These are phyloP conservation scores for Heliconius congener DNA, from an alignment of 1,140 invertebrate species.

Conservation along the genomic window DNA sequence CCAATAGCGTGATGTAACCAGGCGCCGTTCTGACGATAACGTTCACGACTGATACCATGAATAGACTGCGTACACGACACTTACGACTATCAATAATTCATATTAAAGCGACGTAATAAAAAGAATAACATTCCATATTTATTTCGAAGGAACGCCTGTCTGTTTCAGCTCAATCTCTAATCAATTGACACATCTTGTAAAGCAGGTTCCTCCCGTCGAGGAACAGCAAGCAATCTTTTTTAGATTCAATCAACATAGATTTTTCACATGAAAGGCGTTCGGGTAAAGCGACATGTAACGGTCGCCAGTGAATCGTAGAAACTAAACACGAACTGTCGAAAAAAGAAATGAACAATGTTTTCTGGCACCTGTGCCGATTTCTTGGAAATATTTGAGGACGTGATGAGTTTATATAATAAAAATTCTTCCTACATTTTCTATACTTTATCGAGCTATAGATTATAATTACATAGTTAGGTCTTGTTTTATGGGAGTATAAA, in stretches of 20 bases:
- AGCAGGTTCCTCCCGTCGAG: background rate
- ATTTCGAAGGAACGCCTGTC: conserved; percentile 32
- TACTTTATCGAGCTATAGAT: background rate
- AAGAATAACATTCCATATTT: conserved; percentile 36
- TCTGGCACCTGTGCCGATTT: conserved; percentile 40
- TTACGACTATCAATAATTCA: conserved; percentile 51
- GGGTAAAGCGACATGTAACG: conserved; percentile 32
- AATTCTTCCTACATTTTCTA: background rate
- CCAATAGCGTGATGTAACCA: conserved; percentile 71
- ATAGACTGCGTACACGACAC: conserved; percentile 48
- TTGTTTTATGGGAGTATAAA: background rate
- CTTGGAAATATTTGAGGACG: conserved; percentile 32
- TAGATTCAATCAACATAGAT: conserved; percentile 28
- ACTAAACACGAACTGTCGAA: conserved; percentile 41
- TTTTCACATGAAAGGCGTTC: conserved; percentile 22
- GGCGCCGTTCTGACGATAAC: conserved; percentile 62
- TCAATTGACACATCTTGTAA: conserved; percentile 19
- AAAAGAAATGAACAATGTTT: conserved; percentile 45
- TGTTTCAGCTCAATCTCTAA: conserved; percentile 31
- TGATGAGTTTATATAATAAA: conserved; percentile 22
- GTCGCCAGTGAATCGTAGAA: conserved; percentile 35
- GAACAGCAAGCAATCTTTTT: conserved; percentile 18
- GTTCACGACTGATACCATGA: conserved; percentile 52
- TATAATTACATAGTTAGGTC: background rate
- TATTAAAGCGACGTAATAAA: conserved; percentile 43